Base-by-base conservation (phyloP, 2,888 invertebrate genomes). In the Drosophila anomalipes region DNA sequence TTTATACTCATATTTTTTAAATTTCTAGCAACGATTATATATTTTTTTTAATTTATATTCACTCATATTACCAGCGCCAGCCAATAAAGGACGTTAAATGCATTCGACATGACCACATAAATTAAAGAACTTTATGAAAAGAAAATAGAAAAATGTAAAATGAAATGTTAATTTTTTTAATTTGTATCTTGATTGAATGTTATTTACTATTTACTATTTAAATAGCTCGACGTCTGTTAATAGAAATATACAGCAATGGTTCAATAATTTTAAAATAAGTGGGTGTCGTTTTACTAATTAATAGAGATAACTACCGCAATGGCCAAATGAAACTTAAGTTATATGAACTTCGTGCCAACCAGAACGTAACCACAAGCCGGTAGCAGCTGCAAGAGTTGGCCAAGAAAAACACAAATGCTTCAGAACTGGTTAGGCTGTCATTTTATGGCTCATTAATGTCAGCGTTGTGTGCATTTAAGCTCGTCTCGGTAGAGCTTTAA, bases 371-470 rank as follows among this genome's bases (percentile, higher is more conserved):
- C 69, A 61, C 28, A 61, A 61, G 7, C 44, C 39, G 35, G 33
- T 58, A 59, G 54, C 49, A 19, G 26, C 69, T 56, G 12, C 41
- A 37, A 56, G 14, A 52, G 28, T 33, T 62, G 52, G 68, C 58
- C 33, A 53, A 62, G 62, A 70, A 49, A 52, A 6, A 41, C 37
- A 32, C 52, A 57, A 70, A 59, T 35, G 28, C 28, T 54, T 67
- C 66, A 61, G 68, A 86, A 89, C 85, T 87, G 65, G 88, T 85
- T 82, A 32, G 57, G 54, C 77, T 70, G 70, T 70, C 59, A 63
- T 74, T 89, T 90, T 71, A 81, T 65, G 89, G 72, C 74, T 83
- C 86, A 81, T 86, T 90, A 79, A 76, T 65, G 88, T 74, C 81
- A 37, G 51, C 60, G 60, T 52, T 63, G 47, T 72, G 74, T 72